These are phyloP conservation scores for Sarcophaga bullata DNA, from an alignment of 1,140 invertebrate genomes.

Conservation along the genomic window DNA sequence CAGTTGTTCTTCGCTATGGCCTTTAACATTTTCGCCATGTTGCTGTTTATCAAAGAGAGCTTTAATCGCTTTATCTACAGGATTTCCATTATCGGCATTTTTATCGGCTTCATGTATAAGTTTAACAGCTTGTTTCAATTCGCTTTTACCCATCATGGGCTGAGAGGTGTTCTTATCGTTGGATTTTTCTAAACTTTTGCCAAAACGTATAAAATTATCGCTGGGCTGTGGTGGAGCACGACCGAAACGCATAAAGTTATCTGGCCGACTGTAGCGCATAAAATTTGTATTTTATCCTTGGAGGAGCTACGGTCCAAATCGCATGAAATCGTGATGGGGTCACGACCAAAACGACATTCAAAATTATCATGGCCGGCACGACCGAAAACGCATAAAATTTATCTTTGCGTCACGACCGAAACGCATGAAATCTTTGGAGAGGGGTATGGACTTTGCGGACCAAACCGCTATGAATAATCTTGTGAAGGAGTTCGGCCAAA, in stretches of 20 bases:
- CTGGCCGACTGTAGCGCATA: conserved; percentile 59
- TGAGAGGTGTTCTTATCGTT: conserved; percentile 22
- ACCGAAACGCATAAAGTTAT: conserved; percentile 58
- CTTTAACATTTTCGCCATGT: conserved; percentile 43
- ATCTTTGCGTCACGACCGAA: conserved; percentile 47
- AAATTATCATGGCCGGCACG: too few relatives aligned
- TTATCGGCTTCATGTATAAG: conserved; percentile 43
- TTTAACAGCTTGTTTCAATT: conserved; percentile 45
- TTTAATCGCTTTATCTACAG: conserved; percentile 54
- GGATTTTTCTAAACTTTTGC: conserved; percentile 47
- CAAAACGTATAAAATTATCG: conserved; percentile 60
- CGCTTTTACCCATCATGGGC: conserved; percentile 42
- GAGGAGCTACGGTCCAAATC: too few relatives aligned
- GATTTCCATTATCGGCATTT: conserved; percentile 47
- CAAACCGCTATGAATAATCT: conserved; percentile 50
- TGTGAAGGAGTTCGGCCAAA: conserved; percentile 33
- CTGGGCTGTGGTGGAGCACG: conserved; percentile 43
- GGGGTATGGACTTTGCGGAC: too few relatives aligned
- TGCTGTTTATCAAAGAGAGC: conserved; percentile 55
- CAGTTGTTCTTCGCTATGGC: conserved; percentile 5
- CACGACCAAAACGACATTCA: too few relatives aligned
- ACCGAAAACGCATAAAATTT: too few relatives aligned
- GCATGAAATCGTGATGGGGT: too few relatives aligned
- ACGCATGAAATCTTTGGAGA: conserved; percentile 45
- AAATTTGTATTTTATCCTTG: conserved; percentile 40